phyloP scores from a whole-genome alignment of 2,888 invertebrate genomes.

The Dryobota labecula region DNA sequence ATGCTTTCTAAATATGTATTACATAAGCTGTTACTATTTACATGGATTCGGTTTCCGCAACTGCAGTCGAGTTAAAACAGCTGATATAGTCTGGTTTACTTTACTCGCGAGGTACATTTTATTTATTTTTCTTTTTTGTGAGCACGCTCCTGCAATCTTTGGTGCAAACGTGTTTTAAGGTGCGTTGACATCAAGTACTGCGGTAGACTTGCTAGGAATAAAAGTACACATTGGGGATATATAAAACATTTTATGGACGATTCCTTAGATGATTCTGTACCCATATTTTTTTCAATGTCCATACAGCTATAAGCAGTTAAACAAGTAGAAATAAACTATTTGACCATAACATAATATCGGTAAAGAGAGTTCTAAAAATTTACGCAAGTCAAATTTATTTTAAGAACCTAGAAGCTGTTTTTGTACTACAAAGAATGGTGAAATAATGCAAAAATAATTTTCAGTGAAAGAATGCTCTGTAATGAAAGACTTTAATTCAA shows the following conservation, averaged over 20 bases:
- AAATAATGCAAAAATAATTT: not conserved
- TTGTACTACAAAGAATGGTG: too few relatives aligned
- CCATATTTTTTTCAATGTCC: not conserved
- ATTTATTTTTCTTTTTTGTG: slow-evolving; percentile 54
- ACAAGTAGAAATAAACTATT: too few relatives aligned
- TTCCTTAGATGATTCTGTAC: not conserved
- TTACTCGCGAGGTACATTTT: slow-evolving; percentile 48
- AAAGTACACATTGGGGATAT: slow-evolving; percentile 19
- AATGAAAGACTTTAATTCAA: not conserved
- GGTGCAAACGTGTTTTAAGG: slow-evolving; percentile 62
- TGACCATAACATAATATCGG: too few relatives aligned
- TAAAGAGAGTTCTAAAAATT: not conserved
- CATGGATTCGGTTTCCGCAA: slow-evolving; percentile 32
- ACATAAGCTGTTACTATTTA: slow-evolving; percentile 8
- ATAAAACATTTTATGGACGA: slow-evolving; percentile 22
- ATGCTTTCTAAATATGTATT: slow-evolving; percentile 3
- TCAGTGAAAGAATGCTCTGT: not conserved
- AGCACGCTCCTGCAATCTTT: slow-evolving; percentile 54
- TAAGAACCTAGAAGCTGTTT: not conserved
- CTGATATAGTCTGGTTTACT: slow-evolving; percentile 54
- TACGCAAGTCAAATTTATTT: not conserved
- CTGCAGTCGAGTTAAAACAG: slow-evolving; percentile 39
- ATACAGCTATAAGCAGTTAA: too few relatives aligned
- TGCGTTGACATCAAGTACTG: slow-evolving; percentile 58
- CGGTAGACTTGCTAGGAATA: slow-evolving; percentile 38